These are phyloP conservation scores for Hippocampus abdominalis DNA, from an alignment of 2,113 vertebrate genomes.

Conservation along the genomic window DNA sequence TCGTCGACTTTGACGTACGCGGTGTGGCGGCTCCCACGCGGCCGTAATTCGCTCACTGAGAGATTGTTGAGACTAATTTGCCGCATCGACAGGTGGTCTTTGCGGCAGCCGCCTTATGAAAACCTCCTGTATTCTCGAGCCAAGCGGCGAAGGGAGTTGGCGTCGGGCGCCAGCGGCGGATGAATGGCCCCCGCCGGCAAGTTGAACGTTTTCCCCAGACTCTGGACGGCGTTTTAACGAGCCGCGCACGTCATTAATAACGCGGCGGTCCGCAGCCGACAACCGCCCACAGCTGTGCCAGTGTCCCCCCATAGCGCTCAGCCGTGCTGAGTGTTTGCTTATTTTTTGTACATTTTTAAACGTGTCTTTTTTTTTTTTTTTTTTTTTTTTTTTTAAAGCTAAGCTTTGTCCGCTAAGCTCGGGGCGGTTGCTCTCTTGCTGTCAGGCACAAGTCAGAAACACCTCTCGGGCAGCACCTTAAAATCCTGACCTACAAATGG, in stretches of 20 bases:
- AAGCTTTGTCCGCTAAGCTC: not conserved
- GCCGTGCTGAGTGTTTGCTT: not conserved
- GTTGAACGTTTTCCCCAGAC: constrained; percentile 58
- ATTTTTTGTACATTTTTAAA: not conserved
- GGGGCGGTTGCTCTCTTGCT: not conserved
- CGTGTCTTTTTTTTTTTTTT: not conserved
- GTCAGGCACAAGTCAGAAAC: not conserved
- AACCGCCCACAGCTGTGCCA: constrained; percentile 36
- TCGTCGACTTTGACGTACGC: constrained; percentile 31
- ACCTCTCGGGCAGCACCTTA: not conserved
- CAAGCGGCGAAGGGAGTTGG: not conserved
- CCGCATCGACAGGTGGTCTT: constrained; percentile 41
- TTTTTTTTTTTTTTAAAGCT: not conserved
- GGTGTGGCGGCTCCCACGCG: constrained; percentile 20
- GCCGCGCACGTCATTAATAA: constrained; percentile 63
- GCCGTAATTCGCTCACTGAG: constrained; percentile 33
- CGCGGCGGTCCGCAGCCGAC: constrained; percentile 40
- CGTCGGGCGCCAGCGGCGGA: constrained; percentile 7
- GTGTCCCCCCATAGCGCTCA: not conserved
- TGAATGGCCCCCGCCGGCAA: constrained; percentile 24
- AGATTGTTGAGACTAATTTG: constrained; percentile 35
- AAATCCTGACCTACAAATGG: not conserved
- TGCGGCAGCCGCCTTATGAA: constrained; percentile 36
- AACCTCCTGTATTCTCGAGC: constrained; percentile 12
- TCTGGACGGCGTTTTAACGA: constrained; percentile 39